Conservation (phyloP, 2,113 vertebrate genomes). For the Osmerus mordax region DNA sequence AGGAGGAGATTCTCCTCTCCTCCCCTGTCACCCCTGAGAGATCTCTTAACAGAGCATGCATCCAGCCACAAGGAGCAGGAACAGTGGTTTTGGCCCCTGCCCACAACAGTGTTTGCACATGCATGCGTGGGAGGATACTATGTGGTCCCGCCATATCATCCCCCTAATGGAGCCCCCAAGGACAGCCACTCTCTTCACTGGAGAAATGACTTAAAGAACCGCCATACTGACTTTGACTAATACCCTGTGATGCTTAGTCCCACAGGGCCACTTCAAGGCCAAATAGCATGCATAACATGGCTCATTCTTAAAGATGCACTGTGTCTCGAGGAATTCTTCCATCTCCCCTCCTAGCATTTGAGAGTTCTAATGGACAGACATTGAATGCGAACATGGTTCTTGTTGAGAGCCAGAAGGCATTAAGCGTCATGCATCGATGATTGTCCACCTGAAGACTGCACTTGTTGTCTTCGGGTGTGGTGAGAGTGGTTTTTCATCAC, state of each 20-base stretch:
- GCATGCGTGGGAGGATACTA: not conserved
- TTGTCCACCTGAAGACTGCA: too few species aligned
- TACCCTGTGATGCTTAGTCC: slow-evolving; percentile 19
- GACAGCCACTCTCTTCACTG: slow-evolving; percentile 30
- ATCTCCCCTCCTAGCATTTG: too few species aligned
- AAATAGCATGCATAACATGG: slow-evolving; percentile 10
- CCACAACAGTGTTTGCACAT: not conserved
- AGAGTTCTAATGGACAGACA: too few species aligned
- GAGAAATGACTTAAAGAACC: slow-evolving; percentile 47
- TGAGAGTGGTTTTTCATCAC: too few species aligned
- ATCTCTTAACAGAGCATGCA: not conserved
- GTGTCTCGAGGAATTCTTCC: too few species aligned
- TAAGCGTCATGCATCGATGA: too few species aligned
- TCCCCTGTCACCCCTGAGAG: not conserved
- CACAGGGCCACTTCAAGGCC: slow-evolving; percentile 34
- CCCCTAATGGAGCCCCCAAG: slow-evolving; percentile 34
- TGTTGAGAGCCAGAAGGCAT: too few species aligned
- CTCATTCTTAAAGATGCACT: too few species aligned
- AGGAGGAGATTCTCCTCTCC: not conserved
- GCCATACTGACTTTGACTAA: slow-evolving; percentile 17
- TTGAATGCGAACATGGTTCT: too few species aligned
- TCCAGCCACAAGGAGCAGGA: not conserved
- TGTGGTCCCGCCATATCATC: slow-evolving; percentile 24
- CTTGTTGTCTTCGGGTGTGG: too few species aligned
- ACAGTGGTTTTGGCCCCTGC: not conserved